A percentile compares a stretch with the other conserved stretches of the same genome.
Conservation (phyloP, 2,113 vertebrate species). For the Protomyctophum bolini region DNA sequence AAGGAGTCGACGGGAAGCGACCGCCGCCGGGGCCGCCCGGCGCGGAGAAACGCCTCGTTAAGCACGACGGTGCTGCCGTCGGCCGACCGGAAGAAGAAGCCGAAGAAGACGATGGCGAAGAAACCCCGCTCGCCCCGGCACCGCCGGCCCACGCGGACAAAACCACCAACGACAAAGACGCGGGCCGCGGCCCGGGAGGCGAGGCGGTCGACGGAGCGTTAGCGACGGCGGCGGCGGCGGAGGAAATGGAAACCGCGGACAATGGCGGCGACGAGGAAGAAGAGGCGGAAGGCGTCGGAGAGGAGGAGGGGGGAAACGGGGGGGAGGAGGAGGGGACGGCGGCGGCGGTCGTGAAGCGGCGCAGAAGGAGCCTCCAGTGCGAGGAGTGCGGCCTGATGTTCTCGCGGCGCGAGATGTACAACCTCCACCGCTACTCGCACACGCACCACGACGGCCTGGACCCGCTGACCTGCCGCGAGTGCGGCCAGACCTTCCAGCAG, state of each 20-base stretch:
- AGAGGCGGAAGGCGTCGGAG: background rate
- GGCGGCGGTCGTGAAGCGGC: constrained; percentile 44
- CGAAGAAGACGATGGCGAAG: background rate
- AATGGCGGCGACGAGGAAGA: no score
- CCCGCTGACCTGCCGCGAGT: constrained; percentile 79
- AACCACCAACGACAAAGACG: no score
- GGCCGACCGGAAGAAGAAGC: constrained; percentile 13
- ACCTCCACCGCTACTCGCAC: constrained; percentile 80
- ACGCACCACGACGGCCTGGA: constrained; percentile 76
- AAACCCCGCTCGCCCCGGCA: no score
- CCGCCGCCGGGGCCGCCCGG: no score
- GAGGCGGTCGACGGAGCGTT: no score
- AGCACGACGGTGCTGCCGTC: background rate
- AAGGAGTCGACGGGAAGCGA: background rate
- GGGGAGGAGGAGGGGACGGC: constrained; percentile 11
- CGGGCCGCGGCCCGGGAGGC: no score
- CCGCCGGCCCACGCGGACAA: no score
- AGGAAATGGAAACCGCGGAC: no score
- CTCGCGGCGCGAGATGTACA: constrained; percentile 74
- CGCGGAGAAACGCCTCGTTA: no score
- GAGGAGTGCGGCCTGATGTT: constrained; percentile 78
- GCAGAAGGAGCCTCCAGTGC: constrained; percentile 65
- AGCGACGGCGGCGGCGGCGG: no score
- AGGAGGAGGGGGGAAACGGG: constrained; percentile 17
- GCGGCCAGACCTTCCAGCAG: constrained; percentile 78